phyloP scores from a whole-genome alignment of 2,888 invertebrate genomes.

The Heteromyza rotundicornis region DNA sequence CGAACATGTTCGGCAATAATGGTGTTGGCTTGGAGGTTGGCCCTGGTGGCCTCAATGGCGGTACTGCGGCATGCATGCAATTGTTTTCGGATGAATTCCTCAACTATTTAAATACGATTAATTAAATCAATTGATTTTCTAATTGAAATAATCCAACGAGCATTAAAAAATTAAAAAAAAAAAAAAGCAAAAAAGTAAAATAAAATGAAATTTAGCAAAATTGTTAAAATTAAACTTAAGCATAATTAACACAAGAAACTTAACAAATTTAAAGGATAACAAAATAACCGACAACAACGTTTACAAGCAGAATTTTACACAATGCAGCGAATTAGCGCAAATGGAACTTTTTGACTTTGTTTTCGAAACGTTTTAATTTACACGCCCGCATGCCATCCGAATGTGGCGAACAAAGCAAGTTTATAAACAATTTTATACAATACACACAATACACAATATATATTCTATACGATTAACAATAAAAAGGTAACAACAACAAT shows the following conservation, averaged over 20 bases:
- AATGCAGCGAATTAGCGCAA: not conserved
- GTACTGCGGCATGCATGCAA: constrained; percentile 64
- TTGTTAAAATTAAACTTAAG: constrained; percentile 22
- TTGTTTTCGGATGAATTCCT: constrained; percentile 70
- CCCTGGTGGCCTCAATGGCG: constrained; percentile 29
- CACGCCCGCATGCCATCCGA: too few species aligned
- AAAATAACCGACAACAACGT: too few species aligned
- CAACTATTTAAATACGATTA: constrained; percentile 70
- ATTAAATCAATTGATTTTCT: constrained; percentile 61
- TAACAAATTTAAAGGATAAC: too few species aligned
- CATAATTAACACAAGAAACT: not conserved
- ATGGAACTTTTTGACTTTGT: not conserved
- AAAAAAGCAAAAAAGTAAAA: not conserved
- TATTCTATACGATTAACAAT: too few species aligned
- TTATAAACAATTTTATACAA: too few species aligned
- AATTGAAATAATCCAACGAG: constrained; percentile 4
- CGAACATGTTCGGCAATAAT: constrained; percentile 17
- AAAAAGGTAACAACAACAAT: too few species aligned
- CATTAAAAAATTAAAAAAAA: constrained; percentile 6
- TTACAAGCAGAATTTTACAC: not conserved
- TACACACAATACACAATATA: too few species aligned
- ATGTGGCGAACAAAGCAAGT: too few species aligned
- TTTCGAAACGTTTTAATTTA: not conserved
- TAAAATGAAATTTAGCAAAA: constrained; percentile 27
- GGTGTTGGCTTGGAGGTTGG: constrained; percentile 8